Conservation (phyloP, 2,888 invertebrate species). For the Pterostichus niger region DNA sequence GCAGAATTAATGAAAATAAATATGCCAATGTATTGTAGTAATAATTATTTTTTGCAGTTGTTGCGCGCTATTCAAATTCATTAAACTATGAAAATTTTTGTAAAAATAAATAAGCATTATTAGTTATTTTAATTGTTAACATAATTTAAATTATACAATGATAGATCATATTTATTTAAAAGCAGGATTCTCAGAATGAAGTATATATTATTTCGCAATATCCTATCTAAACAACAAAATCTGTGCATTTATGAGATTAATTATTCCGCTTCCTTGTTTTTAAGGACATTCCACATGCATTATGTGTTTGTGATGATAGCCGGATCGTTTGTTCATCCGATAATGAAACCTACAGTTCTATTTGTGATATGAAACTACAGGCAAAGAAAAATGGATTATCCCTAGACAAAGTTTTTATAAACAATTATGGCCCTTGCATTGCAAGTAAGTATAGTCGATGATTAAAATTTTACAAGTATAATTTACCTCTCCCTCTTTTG, state of each 20-base stretch:
- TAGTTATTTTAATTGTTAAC: neutral
- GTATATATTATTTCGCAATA: slow-evolving; percentile 1
- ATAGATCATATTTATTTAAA: neutral
- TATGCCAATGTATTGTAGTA: too few relatives aligned
- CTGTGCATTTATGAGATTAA: slow-evolving; percentile 10
- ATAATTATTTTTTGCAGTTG: neutral
- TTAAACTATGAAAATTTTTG: too few relatives aligned
- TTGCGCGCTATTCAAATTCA: neutral
- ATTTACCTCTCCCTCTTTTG: neutral
- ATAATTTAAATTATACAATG: too few relatives aligned
- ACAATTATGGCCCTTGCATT: slow-evolving; percentile 59
- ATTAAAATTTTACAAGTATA: neutral
- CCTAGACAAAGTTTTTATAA: neutral
- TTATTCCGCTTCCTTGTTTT: neutral
- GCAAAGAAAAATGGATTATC: slow-evolving; percentile 42
- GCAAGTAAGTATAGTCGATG: slow-evolving; percentile 32
- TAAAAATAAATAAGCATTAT: neutral
- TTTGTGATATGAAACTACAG: slow-evolving; percentile 51
- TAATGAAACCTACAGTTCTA: slow-evolving; percentile 48
- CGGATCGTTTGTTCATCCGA: slow-evolving; percentile 43
- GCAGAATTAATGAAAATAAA: too few relatives aligned
- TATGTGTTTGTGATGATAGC: slow-evolving; percentile 56
- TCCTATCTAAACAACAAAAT: slow-evolving; percentile 32
- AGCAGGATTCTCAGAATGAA: neutral
- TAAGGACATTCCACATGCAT: slow-evolving; percentile 54